Percentiles rank a stretch among this genome's conserved stretches.
phyloP scores from a whole-genome alignment of 1,140 invertebrate species.

The Atta texana region DNA sequence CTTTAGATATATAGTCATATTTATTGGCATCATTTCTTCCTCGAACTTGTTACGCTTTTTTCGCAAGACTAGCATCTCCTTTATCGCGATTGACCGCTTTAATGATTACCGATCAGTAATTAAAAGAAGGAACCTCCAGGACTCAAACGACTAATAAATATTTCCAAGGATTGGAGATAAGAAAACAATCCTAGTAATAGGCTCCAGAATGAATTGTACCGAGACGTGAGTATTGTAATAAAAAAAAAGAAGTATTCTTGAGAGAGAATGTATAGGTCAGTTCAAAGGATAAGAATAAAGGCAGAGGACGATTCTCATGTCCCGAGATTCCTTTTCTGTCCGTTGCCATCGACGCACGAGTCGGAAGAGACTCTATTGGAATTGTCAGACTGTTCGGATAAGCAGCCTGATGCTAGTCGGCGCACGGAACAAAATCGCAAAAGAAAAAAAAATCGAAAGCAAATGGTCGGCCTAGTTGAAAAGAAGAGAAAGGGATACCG shows the following conservation, averaged over 20 bases:
- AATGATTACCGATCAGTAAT: conserved; percentile 55
- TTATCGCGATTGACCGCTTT: not conserved
- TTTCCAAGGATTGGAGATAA: conserved; percentile 65
- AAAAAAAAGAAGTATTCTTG: conserved; percentile 23
- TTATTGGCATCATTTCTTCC: not conserved
- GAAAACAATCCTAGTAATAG: conserved; percentile 67
- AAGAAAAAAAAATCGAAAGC: conserved; percentile 55
- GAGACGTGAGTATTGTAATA: conserved; percentile 34
- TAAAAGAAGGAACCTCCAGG: conserved; percentile 20
- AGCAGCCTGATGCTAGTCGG: conserved; percentile 68
- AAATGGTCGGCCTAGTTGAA: conserved; percentile 15
- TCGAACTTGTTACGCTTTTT: not conserved
- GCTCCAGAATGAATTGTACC: conserved; percentile 17
- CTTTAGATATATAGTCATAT: not conserved
- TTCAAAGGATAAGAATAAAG: conserved; percentile 55
- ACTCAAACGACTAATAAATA: conserved; percentile 60
- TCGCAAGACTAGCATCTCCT: conserved; percentile 17
- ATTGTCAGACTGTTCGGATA: conserved; percentile 73
- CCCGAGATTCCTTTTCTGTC: conserved; percentile 70
- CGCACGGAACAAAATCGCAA: conserved; percentile 65
- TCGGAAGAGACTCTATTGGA: conserved; percentile 67
- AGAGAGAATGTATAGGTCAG: conserved; percentile 36
- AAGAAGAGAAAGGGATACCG: conserved; percentile 1
- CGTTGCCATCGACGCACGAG: conserved; percentile 67
- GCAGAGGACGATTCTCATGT: conserved; percentile 62